phyloP scores from a whole-genome alignment of 2,797 vertebrate species.

The Apogon talboti region DNA sequence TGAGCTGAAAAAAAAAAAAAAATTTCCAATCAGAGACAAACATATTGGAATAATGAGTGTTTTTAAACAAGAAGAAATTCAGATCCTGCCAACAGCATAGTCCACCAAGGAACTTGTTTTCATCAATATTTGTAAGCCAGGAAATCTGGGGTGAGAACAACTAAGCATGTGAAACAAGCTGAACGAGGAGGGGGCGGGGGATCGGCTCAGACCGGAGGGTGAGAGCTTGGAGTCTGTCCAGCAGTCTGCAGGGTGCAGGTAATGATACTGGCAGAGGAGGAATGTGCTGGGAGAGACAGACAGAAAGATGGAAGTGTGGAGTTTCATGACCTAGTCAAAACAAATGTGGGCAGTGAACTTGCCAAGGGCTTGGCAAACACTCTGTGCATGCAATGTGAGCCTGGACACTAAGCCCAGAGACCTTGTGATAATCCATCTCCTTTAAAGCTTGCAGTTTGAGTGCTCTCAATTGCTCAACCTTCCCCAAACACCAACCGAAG shows the following conservation, averaged over 20 bases:
- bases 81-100: constrained; percentile 41
- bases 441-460: constrained; percentile 36
- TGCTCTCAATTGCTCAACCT: constrained; percentile 57
- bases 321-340: constrained; percentile 71
- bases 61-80: constrained; percentile 43
- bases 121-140: constrained; percentile 48
- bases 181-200: constrained; percentile 1
- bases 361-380: constrained; percentile 61
- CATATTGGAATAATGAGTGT: constrained; percentile 47
- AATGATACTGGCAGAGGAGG: constrained; percentile 54
- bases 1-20: constrained; percentile 40
- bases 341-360: constrained; percentile 65
- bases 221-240: constrained; percentile 29
- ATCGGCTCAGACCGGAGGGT: constrained; percentile 23
- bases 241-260: constrained; percentile 50
- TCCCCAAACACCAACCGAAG: constrained; percentile 47
- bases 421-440: constrained; percentile 64
- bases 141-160: constrained; percentile 43
- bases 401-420: constrained; percentile 58
- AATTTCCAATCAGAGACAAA: constrained; percentile 45
- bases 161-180: constrained; percentile 55
- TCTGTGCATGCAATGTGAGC: constrained; percentile 45
- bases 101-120: constrained; percentile 57
- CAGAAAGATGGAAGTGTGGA: constrained; percentile 56
- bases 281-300: constrained; percentile 50